A percentile compares a stretch with the other conserved stretches of the same genome.
Evolutionary conservation across 2,113 vertebrate genomes (phyloP).

Genomic region (Myxocyprinus asiaticus): DNA sequence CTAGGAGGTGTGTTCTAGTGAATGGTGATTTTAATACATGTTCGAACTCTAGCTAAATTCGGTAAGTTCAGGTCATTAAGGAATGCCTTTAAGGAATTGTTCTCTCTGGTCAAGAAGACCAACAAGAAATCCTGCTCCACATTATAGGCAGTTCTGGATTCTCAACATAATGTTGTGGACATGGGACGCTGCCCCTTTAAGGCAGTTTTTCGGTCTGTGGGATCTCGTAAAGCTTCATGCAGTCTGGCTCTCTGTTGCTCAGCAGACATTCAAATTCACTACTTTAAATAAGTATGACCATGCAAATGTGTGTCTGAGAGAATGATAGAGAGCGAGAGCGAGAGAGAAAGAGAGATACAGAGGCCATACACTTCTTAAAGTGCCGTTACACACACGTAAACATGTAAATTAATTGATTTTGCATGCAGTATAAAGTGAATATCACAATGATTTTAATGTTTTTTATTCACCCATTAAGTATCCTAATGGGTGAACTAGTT

Average conservation of each 20-base stretch:
- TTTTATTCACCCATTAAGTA: too few species aligned
- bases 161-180: not conserved
- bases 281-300: constrained; percentile 50
- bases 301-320: constrained; percentile 47
- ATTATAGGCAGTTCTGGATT: not conserved
- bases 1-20: not conserved
- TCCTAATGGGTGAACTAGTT: too few species aligned
- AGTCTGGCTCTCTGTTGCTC: constrained; percentile 11
- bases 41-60: too few species aligned
- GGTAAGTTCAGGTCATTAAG: not conserved
- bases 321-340: not conserved
- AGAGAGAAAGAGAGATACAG: too few species aligned
- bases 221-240: not conserved
- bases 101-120: not conserved
- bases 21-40: not conserved
- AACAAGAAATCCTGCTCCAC: not conserved
- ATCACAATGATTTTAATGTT: too few species aligned
- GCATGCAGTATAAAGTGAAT: too few species aligned
- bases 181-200: constrained; percentile 7
- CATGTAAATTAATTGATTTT: too few species aligned
- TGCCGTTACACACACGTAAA: not conserved
- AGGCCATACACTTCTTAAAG: not conserved
- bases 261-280: constrained; percentile 58
- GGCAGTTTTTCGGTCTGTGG: not conserved
- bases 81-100: not conserved